These are phyloP conservation scores for Penaeus monodon DNA, from an alignment of 2,888 invertebrate genomes.

Conservation along the genomic window DNA sequence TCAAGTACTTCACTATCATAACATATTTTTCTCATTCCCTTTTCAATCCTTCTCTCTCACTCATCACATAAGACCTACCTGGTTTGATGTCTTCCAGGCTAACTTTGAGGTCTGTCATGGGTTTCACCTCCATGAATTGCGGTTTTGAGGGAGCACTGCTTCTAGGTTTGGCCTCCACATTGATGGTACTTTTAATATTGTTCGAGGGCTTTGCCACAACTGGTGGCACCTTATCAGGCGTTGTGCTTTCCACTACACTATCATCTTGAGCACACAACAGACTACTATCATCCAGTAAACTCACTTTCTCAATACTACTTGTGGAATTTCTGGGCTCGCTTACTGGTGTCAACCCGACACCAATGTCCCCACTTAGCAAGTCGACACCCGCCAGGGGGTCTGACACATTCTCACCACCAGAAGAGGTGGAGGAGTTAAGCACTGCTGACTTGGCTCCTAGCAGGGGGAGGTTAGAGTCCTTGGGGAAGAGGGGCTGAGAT, in stretches of 20 bases:
- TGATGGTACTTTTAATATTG: neutral
- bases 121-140: constrained; percentile 62
- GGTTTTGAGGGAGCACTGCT: constrained; percentile 25
- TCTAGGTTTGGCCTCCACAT: constrained; percentile 14
- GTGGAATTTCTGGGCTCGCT: neutral
- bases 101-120: constrained; percentile 79
- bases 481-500: neutral
- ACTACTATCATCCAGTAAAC: constrained; percentile 35
- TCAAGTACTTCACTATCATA: too few relatives aligned
- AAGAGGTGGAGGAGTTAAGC: too few relatives aligned
- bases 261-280: constrained; percentile 28
- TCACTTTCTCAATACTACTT: constrained; percentile 18
- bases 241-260: constrained; percentile 18
- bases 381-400: neutral
- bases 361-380: constrained; percentile 39
- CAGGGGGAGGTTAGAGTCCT: too few relatives aligned
- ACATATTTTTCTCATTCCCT: too few relatives aligned
- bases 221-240: neutral
- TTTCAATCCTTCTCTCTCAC: neutral
- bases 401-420: neutral
- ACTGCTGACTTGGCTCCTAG: too few relatives aligned
- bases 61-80: constrained; percentile 70
- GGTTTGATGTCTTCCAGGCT: constrained; percentile 84
- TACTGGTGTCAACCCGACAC: neutral
- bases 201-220: constrained; percentile 4